These are phyloP conservation scores for Heliconius hewitsoni DNA, from an alignment of 1,140 invertebrate genomes.

Conservation along the genomic window DNA sequence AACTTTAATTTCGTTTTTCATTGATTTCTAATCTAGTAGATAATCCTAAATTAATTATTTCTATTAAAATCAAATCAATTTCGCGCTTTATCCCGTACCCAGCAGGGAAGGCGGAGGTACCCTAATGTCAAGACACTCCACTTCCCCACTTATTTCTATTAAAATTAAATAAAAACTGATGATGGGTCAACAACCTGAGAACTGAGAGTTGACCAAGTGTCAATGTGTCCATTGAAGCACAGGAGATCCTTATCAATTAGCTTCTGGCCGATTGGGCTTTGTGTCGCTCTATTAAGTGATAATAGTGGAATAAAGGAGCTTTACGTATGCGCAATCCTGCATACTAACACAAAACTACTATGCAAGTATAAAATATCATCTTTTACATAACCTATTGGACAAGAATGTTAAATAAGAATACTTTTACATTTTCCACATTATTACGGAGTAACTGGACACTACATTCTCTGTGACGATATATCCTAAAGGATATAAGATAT, in stretches of 20 bases:
- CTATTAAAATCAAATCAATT: background rate
- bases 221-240: background rate
- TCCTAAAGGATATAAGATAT: too few species aligned
- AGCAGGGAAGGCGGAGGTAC: too few species aligned
- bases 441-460: too few species aligned
- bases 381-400: too few species aligned
- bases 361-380: background rate
- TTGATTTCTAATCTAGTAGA: too few species aligned
- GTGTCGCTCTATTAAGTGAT: background rate
- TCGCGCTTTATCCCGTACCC: too few species aligned
- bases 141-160: background rate
- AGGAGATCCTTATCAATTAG: background rate
- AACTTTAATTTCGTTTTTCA: background rate
- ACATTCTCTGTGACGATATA: too few species aligned
- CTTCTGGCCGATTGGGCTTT: background rate
- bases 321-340: background rate
- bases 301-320: background rate
- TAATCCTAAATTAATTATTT: too few species aligned
- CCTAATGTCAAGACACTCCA: too few species aligned
- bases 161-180: background rate
- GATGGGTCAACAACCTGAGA: background rate
- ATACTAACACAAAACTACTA: background rate
- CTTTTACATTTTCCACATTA: too few species aligned
- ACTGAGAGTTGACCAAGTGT: background rate
- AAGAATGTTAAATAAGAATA: too few species aligned